phyloP scores from a whole-genome alignment of 1,140 invertebrate genomes.

The Habropoda laboriosa region DNA sequence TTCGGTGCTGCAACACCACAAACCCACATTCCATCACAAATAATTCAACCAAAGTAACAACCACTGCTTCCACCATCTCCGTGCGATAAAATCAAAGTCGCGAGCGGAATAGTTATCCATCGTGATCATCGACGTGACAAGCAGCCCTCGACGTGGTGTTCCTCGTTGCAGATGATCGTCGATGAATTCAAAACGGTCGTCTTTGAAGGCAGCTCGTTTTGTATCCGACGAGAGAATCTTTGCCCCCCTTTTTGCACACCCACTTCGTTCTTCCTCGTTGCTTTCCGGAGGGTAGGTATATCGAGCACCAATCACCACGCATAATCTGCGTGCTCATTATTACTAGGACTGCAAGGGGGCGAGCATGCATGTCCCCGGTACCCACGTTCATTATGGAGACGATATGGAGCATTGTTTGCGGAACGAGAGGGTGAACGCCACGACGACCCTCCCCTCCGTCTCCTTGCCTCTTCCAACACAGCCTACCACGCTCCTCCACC shows the following conservation, averaged over 20 bases:
- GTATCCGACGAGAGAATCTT: slow-evolving; percentile 56
- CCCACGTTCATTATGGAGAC: slow-evolving; percentile 80
- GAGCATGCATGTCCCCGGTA: slow-evolving; percentile 70
- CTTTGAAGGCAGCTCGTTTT: slow-evolving; percentile 59
- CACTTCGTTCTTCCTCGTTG: slow-evolving; percentile 51
- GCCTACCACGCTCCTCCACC: slow-evolving; percentile 5
- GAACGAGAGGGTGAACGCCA: slow-evolving; percentile 77
- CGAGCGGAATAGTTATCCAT: neutral
- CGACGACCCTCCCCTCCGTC: slow-evolving; percentile 61
- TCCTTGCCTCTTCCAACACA: slow-evolving; percentile 12
- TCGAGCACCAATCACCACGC: slow-evolving; percentile 79
- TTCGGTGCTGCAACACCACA: no score
- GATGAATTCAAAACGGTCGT: slow-evolving; percentile 46
- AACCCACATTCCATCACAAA: no score
- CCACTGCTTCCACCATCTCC: no score
- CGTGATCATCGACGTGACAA: neutral
- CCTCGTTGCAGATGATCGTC: slow-evolving; percentile 14
- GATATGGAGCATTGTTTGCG: slow-evolving; percentile 81
- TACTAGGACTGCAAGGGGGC: slow-evolving; percentile 76
- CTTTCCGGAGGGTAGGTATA: slow-evolving; percentile 70
- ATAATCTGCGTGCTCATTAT: slow-evolving; percentile 82
- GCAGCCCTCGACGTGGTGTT: neutral
- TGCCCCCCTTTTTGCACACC: slow-evolving; percentile 31
- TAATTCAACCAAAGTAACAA: no score
- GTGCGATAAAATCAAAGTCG: neutral